These are phyloP conservation scores for Heterocephalus glaber DNA, from an alignment of 2,113 vertebrate species.

Conservation along the genomic window DNA sequence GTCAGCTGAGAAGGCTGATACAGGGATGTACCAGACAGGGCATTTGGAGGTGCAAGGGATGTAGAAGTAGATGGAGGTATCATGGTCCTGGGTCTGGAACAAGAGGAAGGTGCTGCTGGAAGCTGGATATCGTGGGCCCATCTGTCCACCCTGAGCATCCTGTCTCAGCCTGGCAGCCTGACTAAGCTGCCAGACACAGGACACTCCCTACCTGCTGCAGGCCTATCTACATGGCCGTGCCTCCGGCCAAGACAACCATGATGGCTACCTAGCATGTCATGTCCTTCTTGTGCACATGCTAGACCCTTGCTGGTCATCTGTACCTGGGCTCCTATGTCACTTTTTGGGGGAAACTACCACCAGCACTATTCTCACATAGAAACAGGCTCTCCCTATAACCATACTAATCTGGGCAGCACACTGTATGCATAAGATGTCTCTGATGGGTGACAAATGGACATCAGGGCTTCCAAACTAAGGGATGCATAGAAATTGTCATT, in stretches of 20 bases:
- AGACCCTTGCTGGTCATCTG: background rate
- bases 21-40: background rate
- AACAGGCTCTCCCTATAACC: background rate
- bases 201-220: background rate
- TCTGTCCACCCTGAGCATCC: too few species aligned
- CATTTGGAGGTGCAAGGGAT: background rate
- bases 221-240: accelerated
- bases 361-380: background rate
- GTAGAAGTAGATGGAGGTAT: background rate
- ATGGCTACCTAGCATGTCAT: background rate
- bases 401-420: background rate
- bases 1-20: background rate
- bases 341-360: background rate
- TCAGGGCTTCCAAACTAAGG: background rate
- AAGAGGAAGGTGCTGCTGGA: too few species aligned
- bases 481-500: background rate
- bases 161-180: background rate
- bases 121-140: background rate
- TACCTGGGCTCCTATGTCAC: background rate
- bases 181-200: background rate
- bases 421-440: background rate
- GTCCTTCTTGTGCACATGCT: background rate
- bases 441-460: background rate
- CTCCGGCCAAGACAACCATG: background rate
- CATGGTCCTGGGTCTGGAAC: background rate